Base-by-base conservation (phyloP, 2,797 vertebrate species). In the Tachyglossus aculeatus region DNA sequence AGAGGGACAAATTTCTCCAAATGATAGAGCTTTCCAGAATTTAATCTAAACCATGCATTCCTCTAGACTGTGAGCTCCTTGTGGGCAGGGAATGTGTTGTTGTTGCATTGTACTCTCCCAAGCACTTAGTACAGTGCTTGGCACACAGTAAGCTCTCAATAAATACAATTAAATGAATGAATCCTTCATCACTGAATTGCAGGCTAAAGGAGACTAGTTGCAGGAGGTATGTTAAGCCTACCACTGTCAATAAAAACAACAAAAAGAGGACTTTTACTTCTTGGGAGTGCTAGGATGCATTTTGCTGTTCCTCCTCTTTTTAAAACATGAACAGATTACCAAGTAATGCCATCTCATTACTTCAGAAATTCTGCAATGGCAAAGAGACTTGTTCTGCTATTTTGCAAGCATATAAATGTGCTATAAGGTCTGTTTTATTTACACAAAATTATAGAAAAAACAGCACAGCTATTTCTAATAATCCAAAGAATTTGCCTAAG, bases 361-460 rank as follows among this genome's bases (percentile, higher is more conserved):
- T 69, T 60, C 36, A 45, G 36, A 50, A 41, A 24, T 58, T 45
- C 32, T n/a, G 7, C 8, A 32, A 7, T 14, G 25, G 2, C 2
- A 36, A 48, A 34, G 51, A n/a, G 25, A 9, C 18, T 18, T 6
- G 53, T 9, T 25, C 34, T 58, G 34, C n/a, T 61, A 14, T 40
- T 58, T 69, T 48, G 16, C 60, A 74, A 77, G 36, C 33, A 64
- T 33, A 62, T 16, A 74, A 53, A 69, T 57, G 10, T 44, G 14
- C 11, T 48, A 52, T 43, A n/a, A 53, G 47, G 5, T 37, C n/a
- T 59, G 24, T 52, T 63, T 64, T 83, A 25, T 73, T 70, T 62
- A 75, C 44, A 15, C 6, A 63, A 62, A 53, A 57, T 39, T 60
- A 6, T 5, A 63, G 53, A 59, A 80, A 25, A 7, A 27, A 6